Base-by-base conservation (phyloP, 2,113 vertebrate genomes). In the Psophia crepitans region DNA sequence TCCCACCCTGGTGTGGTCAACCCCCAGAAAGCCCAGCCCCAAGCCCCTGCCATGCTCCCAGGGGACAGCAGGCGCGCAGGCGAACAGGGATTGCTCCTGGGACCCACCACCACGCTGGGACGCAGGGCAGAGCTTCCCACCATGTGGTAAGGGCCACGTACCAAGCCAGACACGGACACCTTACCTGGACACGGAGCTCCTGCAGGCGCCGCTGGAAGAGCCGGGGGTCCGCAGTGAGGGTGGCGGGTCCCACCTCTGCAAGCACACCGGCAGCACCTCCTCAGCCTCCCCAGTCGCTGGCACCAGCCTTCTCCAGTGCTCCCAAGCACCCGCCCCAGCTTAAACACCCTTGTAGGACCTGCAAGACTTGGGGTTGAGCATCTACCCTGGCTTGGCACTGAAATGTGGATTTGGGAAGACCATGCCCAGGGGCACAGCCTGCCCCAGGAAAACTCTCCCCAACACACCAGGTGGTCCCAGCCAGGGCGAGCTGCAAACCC, bases 151-250 rank as follows among this genome's bases (percentile, higher is more conserved):
- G 4, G 2, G 20, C 46, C 68, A 48, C 2, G 12, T 12, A 5
- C 24, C 4, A 1, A 24, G 61, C 12, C 56, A 46, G 63, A 61
- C 33, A 2, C 1, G 35, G 77, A 4, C 4, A 0, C 82, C 60
- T 41, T 58, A 99, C 99, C 99, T 99, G 99, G 83, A 99, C 99
- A 6, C 99, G 99, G 90, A 99, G 98, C 61, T 99, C 99, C 82
- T 97, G 97, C 81, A 99, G 98, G 96, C 98, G 99, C 96, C 90
- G 97, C 97, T 99, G 99, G 95, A 99, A 99, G 96, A 98, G 98
- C 90, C 60, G 92, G 0, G 99, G 99, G 82, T 99, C 98, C 0
- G 98, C 98, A 3, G 99, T 99, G 96, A 99, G 98, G 82, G 98
- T 99, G 87, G 99, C 98, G 0, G 99, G 99, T 43, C 99, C 99